phyloP scores from a whole-genome alignment of 2,113 vertebrate genomes.

The Podilymbus podiceps region DNA sequence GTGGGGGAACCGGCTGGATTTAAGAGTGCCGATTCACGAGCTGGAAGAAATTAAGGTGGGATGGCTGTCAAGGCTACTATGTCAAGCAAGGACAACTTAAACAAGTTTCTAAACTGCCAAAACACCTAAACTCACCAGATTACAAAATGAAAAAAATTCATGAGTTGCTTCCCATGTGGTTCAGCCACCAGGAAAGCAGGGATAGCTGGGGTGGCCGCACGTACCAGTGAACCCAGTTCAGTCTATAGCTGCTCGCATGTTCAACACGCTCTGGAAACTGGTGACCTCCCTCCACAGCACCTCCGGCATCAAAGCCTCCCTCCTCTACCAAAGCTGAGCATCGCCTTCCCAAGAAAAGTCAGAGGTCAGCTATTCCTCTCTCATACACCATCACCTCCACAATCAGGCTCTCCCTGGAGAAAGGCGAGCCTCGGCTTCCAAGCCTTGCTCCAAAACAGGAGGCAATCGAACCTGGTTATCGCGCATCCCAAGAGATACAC shows the following conservation, averaged over 20 bases:
- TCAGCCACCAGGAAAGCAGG: not conserved
- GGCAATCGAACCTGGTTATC: rapidly evolving
- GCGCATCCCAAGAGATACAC: not conserved
- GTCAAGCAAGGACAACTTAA: not conserved
- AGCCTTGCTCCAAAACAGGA: not conserved
- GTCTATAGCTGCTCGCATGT: rapidly evolving
- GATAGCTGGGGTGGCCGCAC: not conserved
- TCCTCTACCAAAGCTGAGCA: not conserved
- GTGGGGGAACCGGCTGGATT: not conserved
- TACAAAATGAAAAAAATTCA: not conserved
- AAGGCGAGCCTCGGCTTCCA: not conserved
- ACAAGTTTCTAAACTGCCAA: not conserved
- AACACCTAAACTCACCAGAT: not conserved
- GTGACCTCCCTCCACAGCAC: not conserved
- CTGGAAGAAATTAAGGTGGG: not conserved
- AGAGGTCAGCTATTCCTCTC: not conserved
- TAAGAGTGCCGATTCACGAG: rapidly evolving
- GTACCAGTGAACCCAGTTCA: not conserved
- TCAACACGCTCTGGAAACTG: not conserved
- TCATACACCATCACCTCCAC: not conserved
- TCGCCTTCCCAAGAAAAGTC: not conserved
- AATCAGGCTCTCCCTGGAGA: not conserved
- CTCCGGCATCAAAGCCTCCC: not conserved
- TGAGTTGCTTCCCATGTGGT: not conserved
- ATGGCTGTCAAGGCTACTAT: not conserved